Evolutionary conservation across 1,140 invertebrate species (phyloP).

Genomic region (Epicauta chinensis): DNA sequence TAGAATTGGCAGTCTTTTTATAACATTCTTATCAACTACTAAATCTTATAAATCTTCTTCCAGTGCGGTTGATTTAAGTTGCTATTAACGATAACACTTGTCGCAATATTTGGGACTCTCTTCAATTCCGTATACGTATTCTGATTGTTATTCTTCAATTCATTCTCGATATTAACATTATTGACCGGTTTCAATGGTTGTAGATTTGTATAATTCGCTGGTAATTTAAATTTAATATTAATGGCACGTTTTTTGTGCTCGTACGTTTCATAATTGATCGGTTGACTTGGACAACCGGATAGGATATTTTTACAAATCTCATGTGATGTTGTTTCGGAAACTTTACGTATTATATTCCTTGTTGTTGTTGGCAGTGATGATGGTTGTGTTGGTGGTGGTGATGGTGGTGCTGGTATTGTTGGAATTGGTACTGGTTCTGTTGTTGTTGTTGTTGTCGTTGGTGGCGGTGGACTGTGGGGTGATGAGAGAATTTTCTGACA

Average conservation of each 20-base stretch:
- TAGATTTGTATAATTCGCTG: slow-evolving; percentile 32
- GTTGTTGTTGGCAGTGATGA: too few relatives aligned
- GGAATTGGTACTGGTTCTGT: too few relatives aligned
- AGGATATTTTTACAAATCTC: slow-evolving; percentile 34
- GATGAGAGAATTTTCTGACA: slow-evolving; percentile 29
- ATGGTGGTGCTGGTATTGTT: too few relatives aligned
- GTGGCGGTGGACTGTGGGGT: slow-evolving; percentile 6
- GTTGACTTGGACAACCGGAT: slow-evolving; percentile 9
- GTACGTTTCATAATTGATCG: slow-evolving; percentile 38
- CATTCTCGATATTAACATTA: background rate
- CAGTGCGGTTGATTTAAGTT: slow-evolving; percentile 29
- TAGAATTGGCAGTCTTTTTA: background rate
- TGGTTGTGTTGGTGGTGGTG: too few relatives aligned
- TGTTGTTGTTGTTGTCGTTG: background rate
- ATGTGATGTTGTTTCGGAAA: slow-evolving; percentile 15
- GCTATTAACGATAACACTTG: slow-evolving; percentile 36
- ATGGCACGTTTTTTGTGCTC: slow-evolving; percentile 35
- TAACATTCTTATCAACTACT: background rate
- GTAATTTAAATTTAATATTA: slow-evolving; percentile 43
- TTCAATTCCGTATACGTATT: slow-evolving; percentile 20
- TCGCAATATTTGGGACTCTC: slow-evolving; percentile 15
- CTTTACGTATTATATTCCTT: slow-evolving; percentile 18
- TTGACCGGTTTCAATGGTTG: slow-evolving; percentile 4
- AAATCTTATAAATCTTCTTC: slow-evolving; percentile 33
- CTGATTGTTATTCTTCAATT: slow-evolving; percentile 5